Evolutionary conservation across 1,140 invertebrate species (phyloP).

Genomic region (Drosophila sp.): DNA sequence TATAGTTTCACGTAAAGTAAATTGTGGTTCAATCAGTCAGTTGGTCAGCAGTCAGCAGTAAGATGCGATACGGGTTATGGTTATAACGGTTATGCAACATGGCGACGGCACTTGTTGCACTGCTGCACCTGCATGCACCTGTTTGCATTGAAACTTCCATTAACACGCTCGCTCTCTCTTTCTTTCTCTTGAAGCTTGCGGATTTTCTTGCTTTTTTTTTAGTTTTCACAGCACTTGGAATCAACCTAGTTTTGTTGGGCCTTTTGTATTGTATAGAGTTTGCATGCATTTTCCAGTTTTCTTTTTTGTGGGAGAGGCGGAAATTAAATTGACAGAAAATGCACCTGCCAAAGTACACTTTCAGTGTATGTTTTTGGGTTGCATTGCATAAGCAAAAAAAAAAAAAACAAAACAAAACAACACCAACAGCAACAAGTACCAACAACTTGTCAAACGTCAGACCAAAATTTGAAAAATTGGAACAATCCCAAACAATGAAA

Average conservation of each 20-base stretch:
- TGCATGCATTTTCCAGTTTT: constrained; percentile 41
- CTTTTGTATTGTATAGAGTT: constrained; percentile 8
- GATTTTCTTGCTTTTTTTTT: constrained; percentile 8
- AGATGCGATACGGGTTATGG: constrained; percentile 4
- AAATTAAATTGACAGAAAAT: constrained; percentile 29
- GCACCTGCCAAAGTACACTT: constrained; percentile 30
- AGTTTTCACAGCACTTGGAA: constrained; percentile 28
- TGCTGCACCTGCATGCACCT: neutral
- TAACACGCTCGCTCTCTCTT: constrained; percentile 28
- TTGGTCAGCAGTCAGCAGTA: constrained; percentile 34
- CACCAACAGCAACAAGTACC: constrained; percentile 2
- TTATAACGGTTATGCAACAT: constrained; percentile 35
- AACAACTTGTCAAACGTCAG: constrained; percentile 66
- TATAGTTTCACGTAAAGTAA: constrained; percentile 1
- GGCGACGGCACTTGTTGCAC: constrained; percentile 23
- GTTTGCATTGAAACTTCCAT: constrained; percentile 6
- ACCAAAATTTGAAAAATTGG: constrained; percentile 57
- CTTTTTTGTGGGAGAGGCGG: constrained; percentile 29
- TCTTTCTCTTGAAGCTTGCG: constrained; percentile 14
- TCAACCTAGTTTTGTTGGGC: constrained; percentile 26
- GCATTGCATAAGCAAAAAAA: constrained; percentile 24
- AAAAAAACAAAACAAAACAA: neutral
- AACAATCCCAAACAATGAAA: constrained; percentile 64
- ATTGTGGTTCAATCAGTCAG: constrained; percentile 57
- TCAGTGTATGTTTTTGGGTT: constrained; percentile 2